Evolutionary conservation across 2,113 vertebrate genomes (phyloP).

Genomic region (Atrichornis clamosus): DNA sequence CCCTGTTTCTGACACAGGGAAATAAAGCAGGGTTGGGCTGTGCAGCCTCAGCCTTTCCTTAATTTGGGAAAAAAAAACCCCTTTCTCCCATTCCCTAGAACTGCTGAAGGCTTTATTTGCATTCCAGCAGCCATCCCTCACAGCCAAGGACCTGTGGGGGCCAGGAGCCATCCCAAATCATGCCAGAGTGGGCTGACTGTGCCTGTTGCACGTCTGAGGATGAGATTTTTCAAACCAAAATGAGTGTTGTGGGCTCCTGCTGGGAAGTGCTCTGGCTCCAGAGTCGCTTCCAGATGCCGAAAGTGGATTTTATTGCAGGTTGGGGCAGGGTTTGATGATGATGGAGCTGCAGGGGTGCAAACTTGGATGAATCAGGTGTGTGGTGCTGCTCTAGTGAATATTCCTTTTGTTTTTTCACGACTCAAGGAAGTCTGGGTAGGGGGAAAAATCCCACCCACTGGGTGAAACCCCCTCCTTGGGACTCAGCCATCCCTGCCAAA

Average conservation of each 20-base stretch:
- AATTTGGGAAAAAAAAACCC: not conserved
- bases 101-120: not conserved
- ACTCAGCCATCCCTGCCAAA: not conserved
- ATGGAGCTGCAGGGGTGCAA: not conserved
- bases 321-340: not conserved
- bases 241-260: accelerated
- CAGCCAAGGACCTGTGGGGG: not conserved
- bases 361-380: not conserved
- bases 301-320: not conserved
- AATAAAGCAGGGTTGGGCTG: not conserved
- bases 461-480: not conserved
- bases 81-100: not conserved
- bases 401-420: not conserved
- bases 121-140: accelerated
- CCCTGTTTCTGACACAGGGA: not conserved
- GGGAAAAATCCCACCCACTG: not conserved
- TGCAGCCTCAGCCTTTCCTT: not conserved
- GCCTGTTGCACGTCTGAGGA: accelerated
- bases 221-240: not conserved
- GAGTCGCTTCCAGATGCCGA: not conserved
- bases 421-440: not conserved
- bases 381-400: not conserved
- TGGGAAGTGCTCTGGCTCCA: not conserved
- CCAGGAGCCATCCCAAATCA: not conserved
- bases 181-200: accelerated